Evolutionary conservation across 2,888 invertebrate species (phyloP).

Genomic region (Automeris io): DNA sequence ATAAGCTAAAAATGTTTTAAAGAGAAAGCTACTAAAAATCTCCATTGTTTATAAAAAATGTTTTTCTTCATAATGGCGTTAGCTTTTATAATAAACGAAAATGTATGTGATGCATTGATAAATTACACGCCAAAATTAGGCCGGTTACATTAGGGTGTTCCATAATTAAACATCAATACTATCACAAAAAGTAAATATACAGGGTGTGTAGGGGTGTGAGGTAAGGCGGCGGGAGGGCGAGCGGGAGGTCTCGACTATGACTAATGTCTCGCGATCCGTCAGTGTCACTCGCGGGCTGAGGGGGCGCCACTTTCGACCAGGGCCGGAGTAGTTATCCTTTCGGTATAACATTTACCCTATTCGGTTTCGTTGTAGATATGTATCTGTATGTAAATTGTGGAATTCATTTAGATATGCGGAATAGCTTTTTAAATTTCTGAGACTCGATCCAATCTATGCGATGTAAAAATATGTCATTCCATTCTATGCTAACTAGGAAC

Average conservation of each 20-base stretch:
- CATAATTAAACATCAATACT: conserved; percentile 77
- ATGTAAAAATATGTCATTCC: background rate
- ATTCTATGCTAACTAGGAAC: background rate
- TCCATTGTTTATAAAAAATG: background rate
- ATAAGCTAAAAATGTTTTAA: no score
- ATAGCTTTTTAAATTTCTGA: conserved; percentile 5
- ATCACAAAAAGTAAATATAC: conserved; percentile 77
- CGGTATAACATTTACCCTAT: conserved; percentile 66
- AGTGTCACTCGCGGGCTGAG: conserved; percentile 77
- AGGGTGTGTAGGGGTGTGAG: conserved; percentile 66
- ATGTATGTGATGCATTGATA: conserved; percentile 32
- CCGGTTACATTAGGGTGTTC: conserved; percentile 62
- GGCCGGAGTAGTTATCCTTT: conserved; percentile 66
- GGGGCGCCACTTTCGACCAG: conserved; percentile 63
- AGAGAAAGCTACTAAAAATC: no score
- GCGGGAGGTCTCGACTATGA: conserved; percentile 78
- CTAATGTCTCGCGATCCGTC: conserved; percentile 83
- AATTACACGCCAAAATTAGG: conserved; percentile 60
- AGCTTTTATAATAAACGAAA: conserved; percentile 7
- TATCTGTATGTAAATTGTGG: conserved; percentile 66
- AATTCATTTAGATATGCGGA: conserved; percentile 33
- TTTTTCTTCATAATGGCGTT: background rate
- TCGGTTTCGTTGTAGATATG: conserved; percentile 45
- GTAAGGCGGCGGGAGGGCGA: conserved; percentile 57
- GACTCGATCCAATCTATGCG: background rate